Base-by-base conservation (phyloP, 2,113 vertebrate species). In the Equus quagga region DNA sequence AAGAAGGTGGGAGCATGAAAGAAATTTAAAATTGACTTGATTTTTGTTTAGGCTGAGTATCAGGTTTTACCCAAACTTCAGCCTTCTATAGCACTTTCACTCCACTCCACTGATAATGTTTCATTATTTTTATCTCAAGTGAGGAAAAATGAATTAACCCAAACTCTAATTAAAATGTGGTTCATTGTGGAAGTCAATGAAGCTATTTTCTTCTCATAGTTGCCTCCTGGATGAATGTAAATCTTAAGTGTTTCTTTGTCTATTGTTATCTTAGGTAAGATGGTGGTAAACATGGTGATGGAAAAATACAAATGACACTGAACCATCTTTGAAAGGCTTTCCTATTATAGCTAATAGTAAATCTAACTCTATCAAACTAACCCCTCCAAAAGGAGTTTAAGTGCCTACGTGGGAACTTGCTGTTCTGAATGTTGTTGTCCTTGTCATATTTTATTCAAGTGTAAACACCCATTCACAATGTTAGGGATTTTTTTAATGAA, bases 131-230 rank as follows among this genome's bases (percentile, higher is more conserved):
- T 78, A 93, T 65, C 21, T 31, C 70, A 96, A 89, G 33, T 93
- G 60, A 89, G 14, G 36, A 67, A 89, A 98, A 96, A 65, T 82
- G 36, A 91, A 70, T 89, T 78, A 82, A 85, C 24, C 41, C 36
- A 76, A 96, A 89, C 28, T 79, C 7, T 84, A 88, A 86, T 89
- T 69, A 90, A 95, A 95, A 67, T 72, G 46, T 64, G 14, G 41
- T n/a, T 72, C 60, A 58, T 33, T 76, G 51, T 89, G 14, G 8
- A 83, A 78, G 54, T 24, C 79, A 33, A 46, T 24, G 11, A 80
- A 85, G 78, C 31, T 54, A 70, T 84, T 88, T 87, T 93, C 28
- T 92, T 92, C 28, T 86, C 56, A 81, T 49, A 51, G 17, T 21
- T 94, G 21, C 75, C 58, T 83, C 24, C n/a, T 78, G 21, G 11